A percentile compares a stretch with the other conserved stretches of the same genome.
phyloP scores from a whole-genome alignment of 1,140 invertebrate genomes.

The Meloidogyne exigua region DNA sequence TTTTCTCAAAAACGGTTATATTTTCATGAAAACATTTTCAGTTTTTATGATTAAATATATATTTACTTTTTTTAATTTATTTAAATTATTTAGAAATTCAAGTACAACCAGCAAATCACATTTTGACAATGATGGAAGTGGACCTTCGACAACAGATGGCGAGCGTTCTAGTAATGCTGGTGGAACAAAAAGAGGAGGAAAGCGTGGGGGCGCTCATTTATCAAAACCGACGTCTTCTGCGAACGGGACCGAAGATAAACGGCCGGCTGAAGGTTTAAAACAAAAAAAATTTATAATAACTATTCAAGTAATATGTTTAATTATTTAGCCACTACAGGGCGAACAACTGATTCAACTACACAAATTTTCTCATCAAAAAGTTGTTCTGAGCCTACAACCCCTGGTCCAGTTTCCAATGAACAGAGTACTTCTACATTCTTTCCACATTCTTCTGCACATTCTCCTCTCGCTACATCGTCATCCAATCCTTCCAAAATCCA shows the following conservation, averaged over 20 bases:
- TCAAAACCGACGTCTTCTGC: neutral
- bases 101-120: neutral
- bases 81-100: neutral
- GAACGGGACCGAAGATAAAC: neutral
- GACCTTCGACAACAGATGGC: neutral
- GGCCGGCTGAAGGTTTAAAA: neutral
- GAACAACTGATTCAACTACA: neutral
- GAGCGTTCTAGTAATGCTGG: neutral
- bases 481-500: neutral
- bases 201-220: neutral
- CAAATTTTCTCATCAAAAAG: neutral
- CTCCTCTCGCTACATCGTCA: neutral
- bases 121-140: constrained; percentile 10
- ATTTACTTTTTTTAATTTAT: too few relatives aligned
- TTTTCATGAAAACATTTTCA: neutral
- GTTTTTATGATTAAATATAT: neutral
- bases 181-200: constrained; percentile 15
- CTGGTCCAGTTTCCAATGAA: neutral
- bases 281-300: neutral
- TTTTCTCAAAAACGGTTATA: constrained; percentile 38
- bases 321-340: neutral
- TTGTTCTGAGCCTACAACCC: neutral
- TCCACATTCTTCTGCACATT: neutral
- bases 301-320: neutral
- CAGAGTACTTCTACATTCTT: neutral